Conservation (phyloP, 1,140 invertebrate genomes). For the Orius insidiosus region DNA sequence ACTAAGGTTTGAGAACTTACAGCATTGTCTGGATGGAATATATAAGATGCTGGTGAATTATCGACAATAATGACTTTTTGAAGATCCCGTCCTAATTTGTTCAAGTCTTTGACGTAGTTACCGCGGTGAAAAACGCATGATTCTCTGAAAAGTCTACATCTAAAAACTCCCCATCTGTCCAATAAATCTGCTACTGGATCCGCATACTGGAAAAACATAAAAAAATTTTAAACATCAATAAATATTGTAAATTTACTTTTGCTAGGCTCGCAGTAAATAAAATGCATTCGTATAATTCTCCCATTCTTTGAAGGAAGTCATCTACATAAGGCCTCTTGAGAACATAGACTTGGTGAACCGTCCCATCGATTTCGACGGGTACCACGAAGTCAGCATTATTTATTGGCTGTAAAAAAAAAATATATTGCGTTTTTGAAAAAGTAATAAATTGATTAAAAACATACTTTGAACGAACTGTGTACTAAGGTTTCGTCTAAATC, state of each 20-base stretch:
- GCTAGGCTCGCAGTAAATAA: constrained; percentile 97
- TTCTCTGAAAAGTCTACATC: constrained; percentile 92
- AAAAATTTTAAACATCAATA: neutral
- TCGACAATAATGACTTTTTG: constrained; percentile 96
- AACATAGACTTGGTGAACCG: constrained; percentile 97
- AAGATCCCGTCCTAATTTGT: constrained; percentile 88
- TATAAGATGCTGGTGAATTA: constrained; percentile 98
- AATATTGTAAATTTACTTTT: constrained; percentile 43
- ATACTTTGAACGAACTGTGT: constrained; percentile 97
- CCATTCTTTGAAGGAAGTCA: constrained; percentile 95
- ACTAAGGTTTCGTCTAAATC: constrained; percentile 99
- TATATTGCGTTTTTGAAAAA: too few relatives aligned
- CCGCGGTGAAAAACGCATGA: constrained; percentile 99
- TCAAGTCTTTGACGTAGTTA: constrained; percentile 99
- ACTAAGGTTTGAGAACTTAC: constrained; percentile 43
- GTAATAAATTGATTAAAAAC: constrained; percentile 12
- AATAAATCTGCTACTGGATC: constrained; percentile 97
- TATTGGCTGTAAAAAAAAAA: constrained; percentile 62
- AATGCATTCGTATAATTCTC: constrained; percentile 97
- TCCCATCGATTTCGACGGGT: constrained; percentile 98
- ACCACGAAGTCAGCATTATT: constrained; percentile 99
- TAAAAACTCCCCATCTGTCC: constrained; percentile 95
- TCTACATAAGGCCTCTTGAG: constrained; percentile 98
- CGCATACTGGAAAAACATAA: constrained; percentile 57
- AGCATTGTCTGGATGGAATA: constrained; percentile 99